phyloP scores from a whole-genome alignment of 2,797 vertebrate genomes.

The Sebastes goodei region DNA sequence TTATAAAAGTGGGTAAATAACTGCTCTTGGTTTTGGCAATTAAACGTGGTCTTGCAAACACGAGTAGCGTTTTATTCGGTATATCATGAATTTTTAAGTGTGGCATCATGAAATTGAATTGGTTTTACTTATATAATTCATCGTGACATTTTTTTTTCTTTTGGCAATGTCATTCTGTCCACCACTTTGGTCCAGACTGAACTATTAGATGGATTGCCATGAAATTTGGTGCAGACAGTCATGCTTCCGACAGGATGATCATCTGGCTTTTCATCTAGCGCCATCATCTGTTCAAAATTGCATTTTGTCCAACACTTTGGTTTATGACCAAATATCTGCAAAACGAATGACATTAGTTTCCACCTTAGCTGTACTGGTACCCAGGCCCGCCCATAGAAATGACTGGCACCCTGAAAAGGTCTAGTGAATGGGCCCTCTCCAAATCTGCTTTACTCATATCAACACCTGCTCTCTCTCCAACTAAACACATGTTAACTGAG shows the following conservation, averaged over 20 bases:
- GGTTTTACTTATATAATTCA: background rate
- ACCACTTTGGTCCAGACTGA: background rate
- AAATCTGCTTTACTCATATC: background rate
- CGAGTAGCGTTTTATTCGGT: background rate
- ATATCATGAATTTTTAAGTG: background rate
- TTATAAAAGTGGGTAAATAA: background rate
- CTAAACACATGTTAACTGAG: background rate
- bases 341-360: background rate
- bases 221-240: background rate
- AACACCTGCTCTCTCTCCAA: background rate
- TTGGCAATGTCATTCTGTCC: background rate
- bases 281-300: background rate
- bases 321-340: background rate
- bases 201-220: background rate
- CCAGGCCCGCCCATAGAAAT: background rate
- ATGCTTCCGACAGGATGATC: background rate
- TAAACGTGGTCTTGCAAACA: slow-evolving; percentile 20
- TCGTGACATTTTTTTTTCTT: background rate
- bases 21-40: slow-evolving; percentile 8
- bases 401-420: background rate
- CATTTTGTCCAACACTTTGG: background rate
- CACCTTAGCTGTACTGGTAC: background rate
- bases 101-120: background rate
- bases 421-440: no score
- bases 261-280: background rate